Evolutionary conservation across 2,797 vertebrate genomes (phyloP).

Genomic region (Linurgus olivaceus): DNA sequence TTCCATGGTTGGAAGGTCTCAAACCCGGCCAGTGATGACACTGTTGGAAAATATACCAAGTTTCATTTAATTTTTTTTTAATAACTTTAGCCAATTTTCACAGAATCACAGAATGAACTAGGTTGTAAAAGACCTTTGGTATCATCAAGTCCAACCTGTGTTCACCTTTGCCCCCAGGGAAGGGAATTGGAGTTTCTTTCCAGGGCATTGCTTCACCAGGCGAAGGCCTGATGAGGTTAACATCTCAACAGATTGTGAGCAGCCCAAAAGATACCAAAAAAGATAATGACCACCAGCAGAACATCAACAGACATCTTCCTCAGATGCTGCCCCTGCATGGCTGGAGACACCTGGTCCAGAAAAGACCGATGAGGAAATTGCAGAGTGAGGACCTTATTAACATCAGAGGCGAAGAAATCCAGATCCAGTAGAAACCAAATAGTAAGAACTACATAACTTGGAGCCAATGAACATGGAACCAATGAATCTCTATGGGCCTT

Average conservation of each 20-base stretch:
- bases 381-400: not conserved
- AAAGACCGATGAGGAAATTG: not conserved
- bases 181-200: not conserved
- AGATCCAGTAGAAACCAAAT: not conserved
- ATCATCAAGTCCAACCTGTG: not conserved
- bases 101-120: not conserved
- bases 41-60: not conserved
- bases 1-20: not conserved
- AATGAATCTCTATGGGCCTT: not conserved
- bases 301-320: not conserved
- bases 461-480: not conserved
- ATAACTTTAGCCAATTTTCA: not conserved
- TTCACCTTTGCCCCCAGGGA: rapidly evolving
- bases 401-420: not conserved
- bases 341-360: not conserved
- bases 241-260: not conserved
- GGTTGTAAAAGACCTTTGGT: not conserved
- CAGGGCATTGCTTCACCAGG: not conserved
- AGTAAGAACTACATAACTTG: not conserved
- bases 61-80: not conserved
- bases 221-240: not conserved
- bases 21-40: not conserved
- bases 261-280: not conserved
- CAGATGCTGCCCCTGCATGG: too few species aligned
- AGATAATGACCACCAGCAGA: not conserved